These are phyloP conservation scores for Auanema sp. DNA, from an alignment of 2,888 invertebrate genomes.

Conservation along the genomic window DNA sequence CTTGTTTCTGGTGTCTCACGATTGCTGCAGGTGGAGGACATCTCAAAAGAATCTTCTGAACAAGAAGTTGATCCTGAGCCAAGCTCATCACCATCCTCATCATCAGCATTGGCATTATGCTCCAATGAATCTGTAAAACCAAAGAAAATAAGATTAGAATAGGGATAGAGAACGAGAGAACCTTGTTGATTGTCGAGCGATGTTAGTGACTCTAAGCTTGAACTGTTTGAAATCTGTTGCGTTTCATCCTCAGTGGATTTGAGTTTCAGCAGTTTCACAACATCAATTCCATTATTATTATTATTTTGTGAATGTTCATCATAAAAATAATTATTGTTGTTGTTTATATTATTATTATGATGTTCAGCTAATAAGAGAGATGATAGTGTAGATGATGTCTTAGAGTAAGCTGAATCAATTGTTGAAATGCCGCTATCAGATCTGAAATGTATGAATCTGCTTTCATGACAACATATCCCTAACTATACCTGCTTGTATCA, in stretches of 20 bases:
- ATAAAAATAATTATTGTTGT: background rate
- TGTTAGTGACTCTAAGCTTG: slow-evolving; percentile 32
- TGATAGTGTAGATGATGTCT: slow-evolving; percentile 9
- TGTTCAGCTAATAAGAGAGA: slow-evolving; percentile 20
- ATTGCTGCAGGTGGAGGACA: slow-evolving; percentile 34
- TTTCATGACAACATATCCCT: background rate
- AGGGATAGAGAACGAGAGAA: background rate
- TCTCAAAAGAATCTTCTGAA: slow-evolving; percentile 57
- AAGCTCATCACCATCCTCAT: slow-evolving; percentile 28
- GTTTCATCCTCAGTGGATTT: slow-evolving; percentile 28
- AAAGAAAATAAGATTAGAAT: background rate
- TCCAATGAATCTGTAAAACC: slow-evolving; percentile 18
- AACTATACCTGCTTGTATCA: too few relatives aligned
- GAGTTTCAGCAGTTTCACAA: slow-evolving; percentile 28
- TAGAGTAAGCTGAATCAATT: slow-evolving; percentile 12
- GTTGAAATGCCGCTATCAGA: slow-evolving; percentile 21
- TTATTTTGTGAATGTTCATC: background rate
- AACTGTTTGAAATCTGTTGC: slow-evolving; percentile 36
- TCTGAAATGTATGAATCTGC: too few relatives aligned
- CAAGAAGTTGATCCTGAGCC: slow-evolving; percentile 53
- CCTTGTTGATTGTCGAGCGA: slow-evolving; percentile 41
- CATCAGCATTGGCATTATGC: slow-evolving; percentile 5
- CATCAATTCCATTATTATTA: slow-evolving; percentile 18
- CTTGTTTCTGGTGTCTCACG: slow-evolving; percentile 11
- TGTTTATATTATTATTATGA: slow-evolving; percentile 29